phyloP scores from a whole-genome alignment of 2,113 vertebrate species.

The Nothobranchius furzeri region DNA sequence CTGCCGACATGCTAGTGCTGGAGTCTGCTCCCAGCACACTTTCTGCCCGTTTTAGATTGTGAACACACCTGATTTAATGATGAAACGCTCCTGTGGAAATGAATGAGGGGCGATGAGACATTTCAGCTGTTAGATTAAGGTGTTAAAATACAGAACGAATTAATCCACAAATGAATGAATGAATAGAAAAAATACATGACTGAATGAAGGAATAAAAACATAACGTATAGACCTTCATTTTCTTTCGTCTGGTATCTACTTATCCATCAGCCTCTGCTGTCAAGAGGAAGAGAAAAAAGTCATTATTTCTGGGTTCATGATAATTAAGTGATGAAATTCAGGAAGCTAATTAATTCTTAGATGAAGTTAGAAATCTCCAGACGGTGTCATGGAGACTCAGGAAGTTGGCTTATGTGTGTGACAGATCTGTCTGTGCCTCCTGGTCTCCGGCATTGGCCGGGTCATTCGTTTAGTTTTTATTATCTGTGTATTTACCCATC shows the following conservation, averaged over 20 bases:
- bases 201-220: too few relatives aligned
- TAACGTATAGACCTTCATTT: slow-evolving; percentile 7
- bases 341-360: slow-evolving; percentile 57
- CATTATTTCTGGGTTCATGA: slow-evolving; percentile 53
- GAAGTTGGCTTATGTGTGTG: slow-evolving; percentile 2
- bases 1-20: too few relatives aligned
- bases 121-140: too few relatives aligned
- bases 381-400: slow-evolving; percentile 21
- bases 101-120: too few relatives aligned
- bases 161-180: too few relatives aligned
- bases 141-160: too few relatives aligned
- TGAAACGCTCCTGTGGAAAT: too few relatives aligned
- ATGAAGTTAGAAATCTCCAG: slow-evolving; percentile 26
- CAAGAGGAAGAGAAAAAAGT: slow-evolving; percentile 38
- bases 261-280: background rate
- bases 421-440: slow-evolving; percentile 40
- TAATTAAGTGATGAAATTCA: slow-evolving; percentile 50
- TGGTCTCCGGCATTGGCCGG: too few relatives aligned
- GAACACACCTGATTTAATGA: too few relatives aligned
- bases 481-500: slow-evolving; percentile 51
- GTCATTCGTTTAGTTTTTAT: slow-evolving; percentile 21
- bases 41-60: too few relatives aligned
- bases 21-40: too few relatives aligned
- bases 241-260: slow-evolving; percentile 12
- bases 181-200: too few relatives aligned